Percentiles rank a stretch among this genome's conserved stretches.
These are phyloP conservation scores for Zosterops lateralis DNA, from an alignment of 2,113 vertebrate genomes.

Conservation along the genomic window DNA sequence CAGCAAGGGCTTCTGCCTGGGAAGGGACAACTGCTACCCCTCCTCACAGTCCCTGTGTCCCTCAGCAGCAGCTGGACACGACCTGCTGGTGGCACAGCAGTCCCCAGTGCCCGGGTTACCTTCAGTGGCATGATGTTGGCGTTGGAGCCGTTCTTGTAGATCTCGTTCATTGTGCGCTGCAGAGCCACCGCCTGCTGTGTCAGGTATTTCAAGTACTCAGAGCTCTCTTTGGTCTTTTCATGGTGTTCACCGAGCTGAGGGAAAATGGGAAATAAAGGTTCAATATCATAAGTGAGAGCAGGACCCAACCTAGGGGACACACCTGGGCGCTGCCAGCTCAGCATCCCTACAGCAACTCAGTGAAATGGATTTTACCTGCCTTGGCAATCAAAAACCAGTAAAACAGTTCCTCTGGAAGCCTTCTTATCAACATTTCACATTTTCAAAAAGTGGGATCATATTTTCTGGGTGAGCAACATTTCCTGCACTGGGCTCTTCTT, in stretches of 20 bases:
- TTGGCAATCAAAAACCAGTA: neutral
- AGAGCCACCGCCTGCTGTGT: constrained; percentile 97
- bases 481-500: neutral
- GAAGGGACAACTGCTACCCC: neutral
- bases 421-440: neutral
- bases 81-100: fast-evolving
- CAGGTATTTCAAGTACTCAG: constrained; percentile 96
- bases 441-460: neutral
- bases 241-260: constrained; percentile 91
- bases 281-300: neutral
- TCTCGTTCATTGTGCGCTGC: constrained; percentile 99
- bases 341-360: neutral
- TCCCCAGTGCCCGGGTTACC: constrained; percentile 47
- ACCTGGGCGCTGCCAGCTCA: neutral
- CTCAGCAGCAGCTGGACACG: neutral
- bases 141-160: constrained; percentile 95
- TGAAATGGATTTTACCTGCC: neutral
- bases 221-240: constrained; percentile 98
- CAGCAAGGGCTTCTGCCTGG: neutral
- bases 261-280: neutral
- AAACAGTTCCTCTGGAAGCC: neutral
- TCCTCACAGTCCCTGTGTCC: fast-evolving
- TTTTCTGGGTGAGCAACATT: neutral
- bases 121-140: constrained; percentile 96
- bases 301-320: neutral